Evolutionary conservation across 2,888 invertebrate species (phyloP), one percentile per base, ranked within the genome.

Genomic region (Perizoma affinitatum): DNA sequence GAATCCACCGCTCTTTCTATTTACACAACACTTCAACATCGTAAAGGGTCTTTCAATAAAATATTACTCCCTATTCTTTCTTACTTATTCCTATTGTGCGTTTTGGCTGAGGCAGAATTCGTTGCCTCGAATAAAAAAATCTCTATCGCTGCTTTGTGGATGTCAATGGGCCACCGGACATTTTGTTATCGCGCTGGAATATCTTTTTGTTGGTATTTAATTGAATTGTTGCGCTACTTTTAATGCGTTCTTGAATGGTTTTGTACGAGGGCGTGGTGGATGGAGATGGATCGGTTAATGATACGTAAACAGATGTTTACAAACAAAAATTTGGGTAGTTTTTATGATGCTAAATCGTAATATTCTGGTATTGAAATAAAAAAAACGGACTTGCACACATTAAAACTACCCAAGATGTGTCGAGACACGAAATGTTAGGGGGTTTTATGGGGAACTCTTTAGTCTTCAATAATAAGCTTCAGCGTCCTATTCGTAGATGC

Each of bases 1-100:
- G 80, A 79, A 82, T 81, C 78, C 79, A 74, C 73, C 80, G 77
- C 80, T 80, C 81, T 78, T 65, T 82, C 83, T 91, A 90, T 93
- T 92, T 87, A 92, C 92, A 88, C 87, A 89, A 90, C 92, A 92
- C 92, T 93, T 86, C 73, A 85, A 75, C 55, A 73, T 73, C 82
- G 82, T 82, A 87, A 90, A 90, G 90, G 92, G 90, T 84, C 91
- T 88, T 87, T 89, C 90, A 90, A 91, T 91, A 91, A 88, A 89
- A 88, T 89, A 88, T 90, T 83, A 82, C 88, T 84, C 89, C 90
- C 90, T 77, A 87, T 90, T 88, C 88, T 86, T 80, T 84, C 86
- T 88, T 87, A 82, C 80, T 80, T 74, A 69, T 69, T 72, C 77
- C 75, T 65, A 87, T 88, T 90, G 88, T 89, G 79, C 78, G 82